Percentiles rank a stretch among this genome's conserved stretches.
These are phyloP conservation scores for Acanthis flammea DNA, from an alignment of 2,797 vertebrate species.

Conservation along the genomic window DNA sequence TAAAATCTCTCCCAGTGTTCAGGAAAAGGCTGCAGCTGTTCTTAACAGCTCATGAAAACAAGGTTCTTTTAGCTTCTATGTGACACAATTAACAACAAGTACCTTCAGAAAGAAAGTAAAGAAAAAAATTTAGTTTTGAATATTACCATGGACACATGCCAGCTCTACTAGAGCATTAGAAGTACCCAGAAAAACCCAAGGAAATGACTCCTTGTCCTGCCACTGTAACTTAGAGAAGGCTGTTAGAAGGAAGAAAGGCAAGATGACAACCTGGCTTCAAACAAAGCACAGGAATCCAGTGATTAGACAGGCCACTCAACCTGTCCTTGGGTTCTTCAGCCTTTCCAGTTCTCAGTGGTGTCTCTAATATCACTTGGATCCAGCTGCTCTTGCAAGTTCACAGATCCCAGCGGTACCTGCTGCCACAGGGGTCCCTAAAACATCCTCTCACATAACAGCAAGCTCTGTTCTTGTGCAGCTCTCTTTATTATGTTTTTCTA, in stretches of 20 bases:
- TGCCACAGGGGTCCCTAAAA: neutral
- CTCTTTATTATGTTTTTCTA: neutral
- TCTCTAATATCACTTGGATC: neutral
- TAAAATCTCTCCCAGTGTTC: neutral
- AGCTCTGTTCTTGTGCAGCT: neutral
- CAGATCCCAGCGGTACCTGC: accelerated
- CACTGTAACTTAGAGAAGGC: neutral
- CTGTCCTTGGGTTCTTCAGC: neutral
- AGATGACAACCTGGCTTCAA: neutral
- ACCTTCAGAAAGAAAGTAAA: conserved; percentile 15
- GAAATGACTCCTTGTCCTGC: neutral
- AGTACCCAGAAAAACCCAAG: neutral
- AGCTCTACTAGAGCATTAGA: neutral
- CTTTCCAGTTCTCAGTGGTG: neutral
- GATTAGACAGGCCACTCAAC: neutral
- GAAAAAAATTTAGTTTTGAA: neutral
- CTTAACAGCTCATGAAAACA: neutral
- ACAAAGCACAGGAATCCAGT: neutral
- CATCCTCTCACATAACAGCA: neutral
- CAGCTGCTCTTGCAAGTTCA: neutral
- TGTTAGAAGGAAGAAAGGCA: neutral
- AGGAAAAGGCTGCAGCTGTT: conserved; percentile 11
- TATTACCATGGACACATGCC: neutral
- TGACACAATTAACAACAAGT: neutral
- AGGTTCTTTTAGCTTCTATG: neutral